Base-by-base conservation (phyloP, 1,140 invertebrate genomes). In the Ridgeia piscesae region DNA sequence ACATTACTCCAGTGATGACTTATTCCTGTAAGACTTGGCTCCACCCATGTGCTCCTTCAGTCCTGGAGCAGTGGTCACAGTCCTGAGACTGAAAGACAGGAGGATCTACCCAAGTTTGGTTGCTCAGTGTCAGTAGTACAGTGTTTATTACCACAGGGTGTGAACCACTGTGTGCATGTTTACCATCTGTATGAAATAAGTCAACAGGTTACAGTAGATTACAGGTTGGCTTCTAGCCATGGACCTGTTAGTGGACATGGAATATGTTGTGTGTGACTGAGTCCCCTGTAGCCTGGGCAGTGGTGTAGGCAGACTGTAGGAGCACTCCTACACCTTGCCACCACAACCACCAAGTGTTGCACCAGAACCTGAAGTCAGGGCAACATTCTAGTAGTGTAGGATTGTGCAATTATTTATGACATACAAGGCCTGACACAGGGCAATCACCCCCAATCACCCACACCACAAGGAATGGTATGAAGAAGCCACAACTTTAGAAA, bases 141-240 rank as follows among this genome's bases (percentile, higher is more conserved):
- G 27, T 4, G 8, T 77, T 77, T 77, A 77, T 77, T 77, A 77
- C 58, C 14, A 31, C 27, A 77, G 58, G 58, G 58, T 77, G 58
- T 77, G 58, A 77, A 1, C 11, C 17, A 77, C 27, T 77, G 4
- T 17, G 58, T 77, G 27, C 58, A 77, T 77, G 58, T 77, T 77
- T 77, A 77, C 58, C 58, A 77, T 77, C 58, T 77, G 58, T 77
- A 77, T 77, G 58, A 31, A 50, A 77, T 77, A 77, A 77, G 58
- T 31, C 58, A 77, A 21, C 27, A 77, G 58, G 58, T 77, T 77
- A 77, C 0, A 21, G 17, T 77, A 31, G 58, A 31, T 77, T 77
- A 77, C 11, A 77, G 58, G 58, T 77, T 77, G 58, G 58, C 27
- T 77, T 77, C 58, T 77, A 77, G 14, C 58, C 58, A 77, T 21